phyloP scores from a whole-genome alignment of 2,113 vertebrate species.

The Excalfactoria chinensis region DNA sequence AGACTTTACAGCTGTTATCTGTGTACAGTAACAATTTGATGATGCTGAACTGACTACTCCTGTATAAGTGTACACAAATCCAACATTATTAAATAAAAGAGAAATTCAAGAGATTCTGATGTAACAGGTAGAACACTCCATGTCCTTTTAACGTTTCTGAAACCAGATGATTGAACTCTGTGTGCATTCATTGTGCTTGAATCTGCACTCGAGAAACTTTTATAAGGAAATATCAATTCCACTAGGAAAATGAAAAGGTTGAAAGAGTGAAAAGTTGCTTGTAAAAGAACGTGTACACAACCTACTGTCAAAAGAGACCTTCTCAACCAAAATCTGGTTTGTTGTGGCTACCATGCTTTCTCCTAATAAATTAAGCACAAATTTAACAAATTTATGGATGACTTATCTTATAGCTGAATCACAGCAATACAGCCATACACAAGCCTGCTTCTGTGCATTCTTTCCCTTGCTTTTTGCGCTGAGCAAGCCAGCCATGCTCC shows the following conservation, averaged over 20 bases:
- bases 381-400: not conserved
- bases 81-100: not conserved
- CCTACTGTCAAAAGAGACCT: not conserved
- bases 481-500: rapidly evolving
- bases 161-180: not conserved
- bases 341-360: not conserved
- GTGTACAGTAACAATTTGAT: not conserved
- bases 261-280: not conserved
- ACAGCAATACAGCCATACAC: not conserved
- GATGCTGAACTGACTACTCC: not conserved
- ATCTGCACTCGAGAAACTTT: not conserved
- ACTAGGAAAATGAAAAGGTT: not conserved
- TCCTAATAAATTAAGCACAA: not conserved
- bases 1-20: not conserved
- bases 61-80: not conserved
- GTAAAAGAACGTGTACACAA: not conserved
- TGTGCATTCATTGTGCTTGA: not conserved
- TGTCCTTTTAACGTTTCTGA: not conserved
- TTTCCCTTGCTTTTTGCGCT: rapidly evolving
- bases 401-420: not conserved
- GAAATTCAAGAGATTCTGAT: not conserved
- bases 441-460: not conserved
- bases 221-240: not conserved
- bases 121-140: not conserved
- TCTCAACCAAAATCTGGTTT: not conserved